Evolutionary conservation across 2,113 vertebrate genomes (phyloP).

Genomic region (Charadrius vociferus): DNA sequence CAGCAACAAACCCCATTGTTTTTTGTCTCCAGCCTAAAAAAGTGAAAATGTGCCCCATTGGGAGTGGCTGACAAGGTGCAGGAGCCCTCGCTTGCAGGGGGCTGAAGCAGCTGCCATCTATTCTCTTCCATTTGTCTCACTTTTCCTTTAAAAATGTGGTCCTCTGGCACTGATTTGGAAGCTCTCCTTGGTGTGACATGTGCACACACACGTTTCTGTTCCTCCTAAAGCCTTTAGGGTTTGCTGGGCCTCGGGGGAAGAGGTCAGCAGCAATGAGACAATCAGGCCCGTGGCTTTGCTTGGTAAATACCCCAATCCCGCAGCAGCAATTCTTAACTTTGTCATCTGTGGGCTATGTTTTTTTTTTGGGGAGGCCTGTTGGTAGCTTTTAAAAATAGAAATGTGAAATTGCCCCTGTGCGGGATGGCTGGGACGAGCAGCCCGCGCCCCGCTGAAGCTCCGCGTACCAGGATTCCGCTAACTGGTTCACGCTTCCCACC

Average conservation of each 20-base stretch:
- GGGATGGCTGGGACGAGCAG: background rate
- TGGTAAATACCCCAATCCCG: background rate
- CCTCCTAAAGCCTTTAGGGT: background rate
- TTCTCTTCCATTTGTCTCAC: background rate
- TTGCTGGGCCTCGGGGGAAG: background rate
- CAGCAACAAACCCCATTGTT: background rate
- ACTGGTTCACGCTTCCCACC: accelerated
- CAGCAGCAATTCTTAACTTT: background rate
- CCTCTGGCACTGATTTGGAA: background rate
- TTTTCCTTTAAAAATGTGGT: background rate
- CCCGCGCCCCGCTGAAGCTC: accelerated
- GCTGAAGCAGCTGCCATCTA: background rate
- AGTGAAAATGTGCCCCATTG: background rate
- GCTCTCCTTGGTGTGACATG: background rate
- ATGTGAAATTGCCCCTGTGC: background rate
- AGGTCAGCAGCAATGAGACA: background rate
- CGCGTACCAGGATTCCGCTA: background rate
- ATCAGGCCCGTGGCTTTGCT: background rate
- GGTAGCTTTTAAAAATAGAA: background rate
- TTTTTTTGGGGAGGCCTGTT: background rate
- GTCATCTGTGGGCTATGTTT: background rate
- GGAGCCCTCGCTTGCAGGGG: background rate
- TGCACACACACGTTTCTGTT: background rate
- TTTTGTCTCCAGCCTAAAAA: background rate
- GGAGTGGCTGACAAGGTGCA: background rate